Base-by-base conservation (phyloP, 1,140 invertebrate species). In the Lepidurus arcticus region DNA sequence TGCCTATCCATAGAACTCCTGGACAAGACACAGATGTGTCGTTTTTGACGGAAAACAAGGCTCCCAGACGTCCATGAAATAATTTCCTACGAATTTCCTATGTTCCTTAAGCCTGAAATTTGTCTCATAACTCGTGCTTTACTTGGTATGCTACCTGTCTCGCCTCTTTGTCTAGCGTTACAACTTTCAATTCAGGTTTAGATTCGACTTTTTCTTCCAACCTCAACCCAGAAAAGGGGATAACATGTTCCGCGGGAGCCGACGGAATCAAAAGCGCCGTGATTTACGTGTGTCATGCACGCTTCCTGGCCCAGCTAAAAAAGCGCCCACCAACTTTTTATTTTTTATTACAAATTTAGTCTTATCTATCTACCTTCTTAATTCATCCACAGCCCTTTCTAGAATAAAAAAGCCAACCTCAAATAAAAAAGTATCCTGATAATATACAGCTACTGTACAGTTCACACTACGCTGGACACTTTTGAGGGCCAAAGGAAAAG, bases 371-470 rank as follows among this genome's bases (percentile, higher is more conserved):
- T 34, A 34, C 34, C 34, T 34, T 34, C 34, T 34, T 34, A 34
- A 34, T 34, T 4, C 34, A 34, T 34, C 34, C 34, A 34, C 34
- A 34, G 34, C 34, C 34, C 34, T 34, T 34, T 34, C 2, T 4
- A 34, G 3, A 65, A 65, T 1, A 65, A 65, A 65, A 21, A 65
- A 21, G 53, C 16, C 16, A 21, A 65, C 21, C 34, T 34, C 34
- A 34, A 34, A 34, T 34, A 34, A 65, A 65, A 65, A 65, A 13
- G 53, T 65, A 65, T 4, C 53, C n/a, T 65, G 53, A 65, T 65
- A 65, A 65, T 65, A 65, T 65, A 65, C 53, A 65, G 53, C 53
- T 65, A 65, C 53, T 65, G 53, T 65, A 65, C 21, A 65, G 53
- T 65, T 65, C 53, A 65, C 53, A 65, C 53, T 65, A 65, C 53